Percentiles rank a stretch among this genome's conserved stretches.
Conservation (phyloP, 2,113 vertebrate species). For the Daboia siamensis region DNA sequence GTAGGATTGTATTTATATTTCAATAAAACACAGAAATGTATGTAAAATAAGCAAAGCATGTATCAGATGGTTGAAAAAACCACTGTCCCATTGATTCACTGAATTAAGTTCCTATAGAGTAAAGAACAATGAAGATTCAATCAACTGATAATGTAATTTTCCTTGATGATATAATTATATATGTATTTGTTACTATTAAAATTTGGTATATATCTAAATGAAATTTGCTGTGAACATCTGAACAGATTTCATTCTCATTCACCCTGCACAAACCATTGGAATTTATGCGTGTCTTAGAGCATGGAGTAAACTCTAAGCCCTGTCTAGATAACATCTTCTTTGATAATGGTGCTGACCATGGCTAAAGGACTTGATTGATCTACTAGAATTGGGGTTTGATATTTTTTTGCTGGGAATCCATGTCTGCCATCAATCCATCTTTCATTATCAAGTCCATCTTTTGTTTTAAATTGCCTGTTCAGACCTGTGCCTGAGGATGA, state of each 20-base stretch:
- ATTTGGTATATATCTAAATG: neutral
- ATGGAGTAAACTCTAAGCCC: neutral
- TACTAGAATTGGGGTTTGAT: neutral
- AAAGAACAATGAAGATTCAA: neutral
- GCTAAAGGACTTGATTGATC: neutral
- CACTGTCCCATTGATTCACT: neutral
- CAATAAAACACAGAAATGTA: neutral
- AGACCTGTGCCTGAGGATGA: neutral
- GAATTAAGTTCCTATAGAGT: neutral
- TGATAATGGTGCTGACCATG: too few relatives aligned
- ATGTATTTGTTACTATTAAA: neutral
- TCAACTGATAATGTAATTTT: neutral
- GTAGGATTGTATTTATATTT: conserved; percentile 24
- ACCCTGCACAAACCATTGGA: too few relatives aligned
- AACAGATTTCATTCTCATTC: neutral
- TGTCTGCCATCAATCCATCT: neutral
- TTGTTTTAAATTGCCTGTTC: neutral
- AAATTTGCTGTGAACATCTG: neutral
- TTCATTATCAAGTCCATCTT: neutral
- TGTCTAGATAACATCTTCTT: neutral
- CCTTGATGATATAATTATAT: neutral
- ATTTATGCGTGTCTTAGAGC: neutral
- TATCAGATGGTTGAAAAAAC: neutral
- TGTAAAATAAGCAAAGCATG: neutral
- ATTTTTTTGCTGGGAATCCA: neutral